Conservation (phyloP, 2,113 vertebrate species). For the Orthonyx spaldingii region DNA sequence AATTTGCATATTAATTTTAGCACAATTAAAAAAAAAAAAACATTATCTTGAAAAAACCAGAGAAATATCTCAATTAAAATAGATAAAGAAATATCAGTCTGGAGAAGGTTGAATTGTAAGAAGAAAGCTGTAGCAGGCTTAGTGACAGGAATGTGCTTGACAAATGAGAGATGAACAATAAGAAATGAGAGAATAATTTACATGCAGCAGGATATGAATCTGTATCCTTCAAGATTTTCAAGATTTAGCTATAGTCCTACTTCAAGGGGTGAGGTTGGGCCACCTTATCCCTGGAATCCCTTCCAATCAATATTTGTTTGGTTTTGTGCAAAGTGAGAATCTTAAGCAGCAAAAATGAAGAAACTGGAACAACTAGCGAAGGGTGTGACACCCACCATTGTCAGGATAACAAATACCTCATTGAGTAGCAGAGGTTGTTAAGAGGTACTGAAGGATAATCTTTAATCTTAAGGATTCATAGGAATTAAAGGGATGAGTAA, state of each 20-base stretch:
- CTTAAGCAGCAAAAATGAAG: not conserved
- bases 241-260: not conserved
- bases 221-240: not conserved
- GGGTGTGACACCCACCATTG: not conserved
- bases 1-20: not conserved
- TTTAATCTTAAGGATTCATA: not conserved
- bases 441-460: not conserved
- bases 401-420: not conserved
- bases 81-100: not conserved
- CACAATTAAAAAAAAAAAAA: not conserved
- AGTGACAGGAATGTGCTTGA: not conserved
- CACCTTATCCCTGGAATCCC: not conserved
- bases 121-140: not conserved
- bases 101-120: not conserved
- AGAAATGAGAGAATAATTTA: not conserved
- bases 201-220: not conserved
- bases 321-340: not conserved
- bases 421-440: not conserved
- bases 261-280: not conserved
- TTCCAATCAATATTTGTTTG: not conserved
- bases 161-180: not conserved
- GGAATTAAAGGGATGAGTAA: not conserved
- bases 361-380: not conserved
- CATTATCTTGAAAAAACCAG: rapidly evolving
- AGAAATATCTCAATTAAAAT: not conserved